Conservation (phyloP, 2,113 vertebrate genomes). For the Notechis scutatus region DNA sequence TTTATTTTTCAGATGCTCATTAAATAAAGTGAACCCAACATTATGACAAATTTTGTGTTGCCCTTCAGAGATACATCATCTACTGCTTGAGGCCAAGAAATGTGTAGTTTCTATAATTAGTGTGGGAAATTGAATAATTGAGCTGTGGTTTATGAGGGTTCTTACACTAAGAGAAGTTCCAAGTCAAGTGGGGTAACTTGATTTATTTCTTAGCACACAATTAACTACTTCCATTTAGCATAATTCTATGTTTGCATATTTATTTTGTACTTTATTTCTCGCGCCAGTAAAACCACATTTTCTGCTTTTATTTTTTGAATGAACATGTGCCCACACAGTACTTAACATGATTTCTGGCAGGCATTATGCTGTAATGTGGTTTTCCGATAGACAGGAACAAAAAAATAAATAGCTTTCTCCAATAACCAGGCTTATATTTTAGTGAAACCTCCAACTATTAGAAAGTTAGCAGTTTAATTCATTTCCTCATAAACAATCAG, state of each 20-base stretch:
- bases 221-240: conserved; percentile 57
- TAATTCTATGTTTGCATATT: conserved; percentile 49
- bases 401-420: conserved; percentile 15
- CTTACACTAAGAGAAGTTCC: conserved; percentile 51
- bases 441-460: conserved; percentile 28
- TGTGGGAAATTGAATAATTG: conserved; percentile 70
- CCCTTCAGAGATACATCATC: conserved; percentile 62
- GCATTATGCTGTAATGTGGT: conserved; percentile 7
- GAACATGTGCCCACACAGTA: conserved; percentile 31
- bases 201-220: conserved; percentile 58
- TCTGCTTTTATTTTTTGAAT: conserved; percentile 37
- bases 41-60: conserved; percentile 60
- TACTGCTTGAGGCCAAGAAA: conserved; percentile 65
- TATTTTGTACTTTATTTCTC: conserved; percentile 37
- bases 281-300: conserved; percentile 33
- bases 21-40: conserved; percentile 59
- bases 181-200: conserved; percentile 59
- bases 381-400: conserved; percentile 33
- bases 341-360: conserved; percentile 41
- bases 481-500: conserved; percentile 1
- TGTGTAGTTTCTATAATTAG: conserved; percentile 69
- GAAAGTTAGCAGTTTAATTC: conserved; percentile 40
- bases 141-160: conserved; percentile 56
- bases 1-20: conserved; percentile 58
- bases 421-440: conserved; percentile 31